Conservation (phyloP, 2,888 invertebrate species). For the Rugalucina vietnamica region DNA sequence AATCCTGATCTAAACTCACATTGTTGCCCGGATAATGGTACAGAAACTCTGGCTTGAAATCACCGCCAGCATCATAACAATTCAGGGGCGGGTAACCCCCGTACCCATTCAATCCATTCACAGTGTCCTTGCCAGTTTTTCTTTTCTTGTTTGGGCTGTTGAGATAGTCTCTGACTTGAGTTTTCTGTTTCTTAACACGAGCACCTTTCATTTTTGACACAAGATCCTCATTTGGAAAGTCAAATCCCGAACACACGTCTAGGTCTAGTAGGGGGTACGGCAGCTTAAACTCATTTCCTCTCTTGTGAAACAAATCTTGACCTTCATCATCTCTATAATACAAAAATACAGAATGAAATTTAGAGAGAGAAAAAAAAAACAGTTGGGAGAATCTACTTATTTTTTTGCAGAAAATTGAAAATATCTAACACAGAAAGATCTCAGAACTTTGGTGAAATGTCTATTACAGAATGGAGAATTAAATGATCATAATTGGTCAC, state of each 20-base stretch:
- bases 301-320: conserved; percentile 96
- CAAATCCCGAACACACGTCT: conserved; percentile 80
- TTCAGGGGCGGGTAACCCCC: conserved; percentile 74
- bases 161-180: conserved; percentile 95
- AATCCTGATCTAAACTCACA: conserved; percentile 77
- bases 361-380: too few species aligned
- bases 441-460: too few species aligned
- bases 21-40: conserved; percentile 79
- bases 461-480: too few species aligned
- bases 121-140: conserved; percentile 69
- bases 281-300: conserved; percentile 99
- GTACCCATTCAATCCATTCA: conserved; percentile 77
- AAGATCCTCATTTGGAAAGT: conserved; percentile 80
- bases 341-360: conserved; percentile 15
- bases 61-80: conserved; percentile 76
- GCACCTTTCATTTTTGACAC: conserved; percentile 74
- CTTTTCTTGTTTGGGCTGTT: conserved; percentile 90
- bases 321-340: conserved; percentile 98
- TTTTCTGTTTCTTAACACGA: conserved; percentile 93
- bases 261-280: conserved; percentile 92
- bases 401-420: too few species aligned
- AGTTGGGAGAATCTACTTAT: too few species aligned
- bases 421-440: too few species aligned
- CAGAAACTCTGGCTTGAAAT: conserved; percentile 79
- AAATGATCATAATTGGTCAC: background rate